Base-by-base conservation (phyloP, 2,888 invertebrate species). In the Hololepta plana region DNA sequence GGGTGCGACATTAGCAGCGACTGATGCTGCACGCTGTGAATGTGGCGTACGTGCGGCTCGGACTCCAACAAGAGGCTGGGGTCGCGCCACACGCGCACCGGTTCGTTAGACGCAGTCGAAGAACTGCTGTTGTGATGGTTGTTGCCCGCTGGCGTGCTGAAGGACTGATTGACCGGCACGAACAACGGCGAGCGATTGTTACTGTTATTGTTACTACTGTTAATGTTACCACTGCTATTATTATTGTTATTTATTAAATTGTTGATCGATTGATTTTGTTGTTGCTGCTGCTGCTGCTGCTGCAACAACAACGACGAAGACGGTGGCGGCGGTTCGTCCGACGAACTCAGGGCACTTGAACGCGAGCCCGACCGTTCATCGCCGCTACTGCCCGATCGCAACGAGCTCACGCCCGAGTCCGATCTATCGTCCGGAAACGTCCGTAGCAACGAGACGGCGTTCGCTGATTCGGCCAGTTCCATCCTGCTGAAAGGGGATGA, bases 301-400 rank as follows among this genome's bases (percentile, higher is more conserved):
- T 29, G 32, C 12, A 30, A 45, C 42, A 19, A 43, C 43, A 19
- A 43, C 43, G 52, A 53, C 47, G 57, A 51, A 44, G 53, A 60
- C 52, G 59, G 59, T 42, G 57, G 64, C 42, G 57, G 65, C 41
- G 69, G 68, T 57, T 72, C 73, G 57, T 73, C 74, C 49, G 72
- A 68, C 58, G 66, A 66, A 51, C 74, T 75, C 52, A 76, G 63
- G 52, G 75, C 75, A 56, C 73, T 73, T 53, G 64, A 65, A 35
- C 75, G 66, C 52, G 73, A 74, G 48, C 75, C 76, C 55, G 72
- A 72, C 43, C 76, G 68, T 57, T 76, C 76, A 64, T 76, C 76
- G 47, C 67, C 66, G 45, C 64, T 64, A 27, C 71, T 66, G 44
- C 69, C 67, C 46, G 72, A 72, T 43, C 75, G 65, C 47, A 75